A percentile compares a stretch with the other conserved stretches of the same genome.
Evolutionary conservation across 2,797 vertebrate genomes (phyloP).

Genomic region (Cyprinella venusta): DNA sequence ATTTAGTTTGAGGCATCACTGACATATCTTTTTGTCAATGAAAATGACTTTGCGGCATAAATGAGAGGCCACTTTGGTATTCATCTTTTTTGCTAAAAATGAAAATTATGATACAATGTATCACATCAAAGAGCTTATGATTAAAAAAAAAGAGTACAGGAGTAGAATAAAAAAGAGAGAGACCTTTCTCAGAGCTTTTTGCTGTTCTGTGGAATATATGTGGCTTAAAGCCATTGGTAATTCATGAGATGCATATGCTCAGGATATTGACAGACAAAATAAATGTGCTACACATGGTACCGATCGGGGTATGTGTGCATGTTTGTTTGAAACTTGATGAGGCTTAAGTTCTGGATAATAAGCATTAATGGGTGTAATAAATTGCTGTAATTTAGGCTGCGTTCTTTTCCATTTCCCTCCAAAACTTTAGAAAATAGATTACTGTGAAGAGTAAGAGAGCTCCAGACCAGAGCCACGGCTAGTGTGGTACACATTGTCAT

Average conservation of each 20-base stretch:
- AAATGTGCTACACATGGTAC: conserved; percentile 65
- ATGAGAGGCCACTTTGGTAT: not conserved
- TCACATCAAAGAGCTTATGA: not conserved
- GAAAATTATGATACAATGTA: not conserved
- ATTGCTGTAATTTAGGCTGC: conserved; percentile 29
- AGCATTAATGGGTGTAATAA: conserved; percentile 52
- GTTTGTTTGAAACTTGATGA: conserved; percentile 46
- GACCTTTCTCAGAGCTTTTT: conserved; percentile 5
- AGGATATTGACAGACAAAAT: conserved; percentile 65
- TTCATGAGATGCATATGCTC: conserved; percentile 65
- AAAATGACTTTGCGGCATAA: not conserved
- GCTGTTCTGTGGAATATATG: conserved; percentile 36
- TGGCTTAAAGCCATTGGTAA: conserved; percentile 64
- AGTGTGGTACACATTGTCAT: not conserved
- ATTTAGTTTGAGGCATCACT: not conserved
- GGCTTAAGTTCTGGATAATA: conserved; percentile 54
- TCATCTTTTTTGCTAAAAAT: not conserved
- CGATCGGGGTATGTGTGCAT: conserved; percentile 49
- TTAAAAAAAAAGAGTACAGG: not conserved
- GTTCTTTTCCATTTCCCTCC: conserved; percentile 14
- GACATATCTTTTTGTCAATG: not conserved
- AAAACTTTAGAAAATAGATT: conserved; percentile 37
- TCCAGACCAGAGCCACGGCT: not conserved
- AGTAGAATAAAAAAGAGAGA: not conserved
- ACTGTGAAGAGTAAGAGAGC: not conserved